Evolutionary conservation across 2,113 vertebrate genomes (phyloP).

Genomic region (Embiotoca jacksoni): DNA sequence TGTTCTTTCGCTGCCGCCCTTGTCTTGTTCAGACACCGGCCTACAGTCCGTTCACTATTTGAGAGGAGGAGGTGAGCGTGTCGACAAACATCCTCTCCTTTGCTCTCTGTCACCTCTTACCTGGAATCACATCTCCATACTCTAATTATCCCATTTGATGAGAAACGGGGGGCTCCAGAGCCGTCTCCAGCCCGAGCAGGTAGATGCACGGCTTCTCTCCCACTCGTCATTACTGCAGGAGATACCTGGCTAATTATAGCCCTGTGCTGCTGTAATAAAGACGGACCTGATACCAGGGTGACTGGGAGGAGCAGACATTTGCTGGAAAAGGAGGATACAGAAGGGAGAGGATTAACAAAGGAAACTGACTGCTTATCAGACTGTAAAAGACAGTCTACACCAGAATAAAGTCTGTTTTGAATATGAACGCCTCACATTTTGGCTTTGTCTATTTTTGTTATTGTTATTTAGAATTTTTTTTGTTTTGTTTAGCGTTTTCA

Average conservation of each 20-base stretch:
- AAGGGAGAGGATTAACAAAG: constrained; percentile 44
- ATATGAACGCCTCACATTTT: neutral
- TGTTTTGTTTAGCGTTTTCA: neutral
- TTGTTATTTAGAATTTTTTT: neutral
- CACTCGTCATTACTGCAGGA: constrained; percentile 66
- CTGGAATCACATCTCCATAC: constrained; percentile 59
- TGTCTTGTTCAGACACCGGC: constrained; percentile 52
- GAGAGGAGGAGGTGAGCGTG: constrained; percentile 45
- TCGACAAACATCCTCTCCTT: constrained; percentile 51
- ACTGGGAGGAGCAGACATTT: constrained; percentile 41
- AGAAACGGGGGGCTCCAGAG: constrained; percentile 43
- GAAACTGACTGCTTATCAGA: neutral
- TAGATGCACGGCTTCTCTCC: constrained; percentile 61
- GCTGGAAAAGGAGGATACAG: constrained; percentile 21
- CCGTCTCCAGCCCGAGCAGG: constrained; percentile 49
- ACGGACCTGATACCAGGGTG: constrained; percentile 54
- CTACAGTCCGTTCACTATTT: constrained; percentile 30
- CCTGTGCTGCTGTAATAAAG: constrained; percentile 54
- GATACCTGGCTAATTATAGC: constrained; percentile 77
- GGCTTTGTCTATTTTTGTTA: neutral
- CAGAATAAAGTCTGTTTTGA: neutral
- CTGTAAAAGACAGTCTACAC: constrained; percentile 5
- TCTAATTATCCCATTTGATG: constrained; percentile 75
- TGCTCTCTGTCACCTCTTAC: constrained; percentile 70
- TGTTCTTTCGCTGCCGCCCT: constrained; percentile 28